phyloP scores from a whole-genome alignment of 2,888 invertebrate species.

The Hermaeophaga mercurialis region DNA sequence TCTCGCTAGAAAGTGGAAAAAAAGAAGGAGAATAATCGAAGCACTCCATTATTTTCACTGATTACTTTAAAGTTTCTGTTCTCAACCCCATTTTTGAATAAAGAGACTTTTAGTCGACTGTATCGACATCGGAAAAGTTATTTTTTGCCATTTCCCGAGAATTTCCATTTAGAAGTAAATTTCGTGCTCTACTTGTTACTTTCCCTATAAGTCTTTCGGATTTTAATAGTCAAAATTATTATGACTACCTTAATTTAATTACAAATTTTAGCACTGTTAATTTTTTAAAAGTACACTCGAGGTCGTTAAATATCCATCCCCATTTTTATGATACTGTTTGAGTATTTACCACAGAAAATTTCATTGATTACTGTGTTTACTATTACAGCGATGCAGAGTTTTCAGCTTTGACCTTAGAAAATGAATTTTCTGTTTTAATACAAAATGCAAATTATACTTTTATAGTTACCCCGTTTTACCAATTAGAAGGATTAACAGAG shows the following conservation, averaged over 20 bases:
- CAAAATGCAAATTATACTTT: not conserved
- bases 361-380: not conserved
- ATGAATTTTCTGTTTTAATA: not conserved
- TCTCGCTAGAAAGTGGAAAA: constrained; percentile 2
- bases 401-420: not conserved
- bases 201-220: too few relatives aligned
- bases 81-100: constrained; percentile 8
- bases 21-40: constrained; percentile 17
- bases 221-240: too few relatives aligned
- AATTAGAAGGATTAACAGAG: not conserved
- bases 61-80: constrained; percentile 15
- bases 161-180: not conserved
- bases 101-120: constrained; percentile 7
- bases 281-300: too few relatives aligned
- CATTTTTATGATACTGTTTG: not conserved
- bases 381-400: not conserved
- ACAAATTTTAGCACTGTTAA: too few relatives aligned
- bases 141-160: not conserved
- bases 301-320: not conserved
- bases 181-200: too few relatives aligned
- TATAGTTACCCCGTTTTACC: not conserved
- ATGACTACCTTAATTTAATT: too few relatives aligned
- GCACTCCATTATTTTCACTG: constrained; percentile 15
- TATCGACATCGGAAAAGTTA: not conserved
- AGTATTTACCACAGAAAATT: not conserved